Conservation (phyloP, 2,888 invertebrate genomes). For the Limnephilus rhombicus region DNA sequence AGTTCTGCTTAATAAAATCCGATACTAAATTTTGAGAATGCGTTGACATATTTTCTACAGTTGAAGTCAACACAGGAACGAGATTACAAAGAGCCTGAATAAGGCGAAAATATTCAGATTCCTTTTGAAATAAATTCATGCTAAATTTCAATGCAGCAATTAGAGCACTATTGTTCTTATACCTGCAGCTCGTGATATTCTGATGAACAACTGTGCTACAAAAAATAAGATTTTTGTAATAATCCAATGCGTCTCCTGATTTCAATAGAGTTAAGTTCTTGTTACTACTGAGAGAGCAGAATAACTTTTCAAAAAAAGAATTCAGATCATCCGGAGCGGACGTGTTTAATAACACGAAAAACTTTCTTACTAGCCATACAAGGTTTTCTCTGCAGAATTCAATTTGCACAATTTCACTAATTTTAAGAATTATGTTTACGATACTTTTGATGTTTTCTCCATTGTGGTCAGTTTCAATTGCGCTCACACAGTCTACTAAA, state of each 20-base stretch:
- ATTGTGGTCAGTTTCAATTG: constrained; percentile 18
- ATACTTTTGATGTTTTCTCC: constrained; percentile 13
- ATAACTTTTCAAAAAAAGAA: constrained; percentile 53
- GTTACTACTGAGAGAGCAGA: constrained; percentile 43
- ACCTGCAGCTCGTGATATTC: constrained; percentile 52
- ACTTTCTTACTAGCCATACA: constrained; percentile 59
- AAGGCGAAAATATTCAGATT: constrained; percentile 32
- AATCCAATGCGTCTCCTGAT: constrained; percentile 39
- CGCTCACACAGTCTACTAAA: constrained; percentile 54
- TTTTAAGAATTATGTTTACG: constrained; percentile 45
- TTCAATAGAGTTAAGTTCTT: constrained; percentile 9
- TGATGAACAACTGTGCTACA: constrained; percentile 51
- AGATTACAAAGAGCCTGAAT: constrained; percentile 38
- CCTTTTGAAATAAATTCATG: constrained; percentile 43
- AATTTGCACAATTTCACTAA: constrained; percentile 37
- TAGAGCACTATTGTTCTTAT: constrained; percentile 17
- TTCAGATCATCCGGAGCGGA: constrained; percentile 38
- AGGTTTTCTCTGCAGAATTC: constrained; percentile 55
- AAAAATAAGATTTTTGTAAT: constrained; percentile 55
- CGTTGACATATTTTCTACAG: constrained; percentile 40
- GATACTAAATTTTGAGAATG: constrained; percentile 36
- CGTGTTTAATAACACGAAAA: constrained; percentile 50
- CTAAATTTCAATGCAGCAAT: constrained; percentile 48
- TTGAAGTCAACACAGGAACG: constrained; percentile 37
- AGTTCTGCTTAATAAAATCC: constrained; percentile 36